Conservation (phyloP, 2,113 vertebrate genomes). For the Noctilio leporinus region DNA sequence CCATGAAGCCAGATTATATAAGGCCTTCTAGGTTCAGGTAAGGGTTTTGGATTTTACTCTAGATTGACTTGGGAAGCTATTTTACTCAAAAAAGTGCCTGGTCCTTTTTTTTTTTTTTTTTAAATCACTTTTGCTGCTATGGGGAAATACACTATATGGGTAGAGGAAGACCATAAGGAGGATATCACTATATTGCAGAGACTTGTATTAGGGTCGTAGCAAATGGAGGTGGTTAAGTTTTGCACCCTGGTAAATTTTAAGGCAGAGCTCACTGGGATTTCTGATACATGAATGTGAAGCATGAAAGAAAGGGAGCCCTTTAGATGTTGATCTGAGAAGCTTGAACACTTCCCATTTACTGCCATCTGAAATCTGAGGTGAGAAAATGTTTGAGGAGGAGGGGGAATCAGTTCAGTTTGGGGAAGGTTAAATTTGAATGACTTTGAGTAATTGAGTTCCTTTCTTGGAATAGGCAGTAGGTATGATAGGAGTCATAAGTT, state of each 20-base stretch:
- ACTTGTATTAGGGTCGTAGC: background rate
- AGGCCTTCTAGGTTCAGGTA: background rate
- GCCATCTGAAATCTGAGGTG: background rate
- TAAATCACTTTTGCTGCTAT: background rate
- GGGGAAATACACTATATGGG: background rate
- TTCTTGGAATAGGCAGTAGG: background rate
- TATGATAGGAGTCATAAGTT: background rate
- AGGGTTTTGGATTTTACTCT: background rate
- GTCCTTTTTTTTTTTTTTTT: background rate
- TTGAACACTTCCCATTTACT: background rate
- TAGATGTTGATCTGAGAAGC: background rate
- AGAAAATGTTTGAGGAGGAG: background rate
- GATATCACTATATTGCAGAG: background rate
- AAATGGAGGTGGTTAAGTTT: background rate
- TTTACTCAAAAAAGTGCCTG: background rate
- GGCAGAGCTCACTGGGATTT: background rate
- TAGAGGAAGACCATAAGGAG: background rate
- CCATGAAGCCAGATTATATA: background rate
- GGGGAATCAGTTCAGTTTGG: background rate
- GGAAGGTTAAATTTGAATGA: background rate
- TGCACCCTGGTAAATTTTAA: background rate
- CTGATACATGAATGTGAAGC: background rate
- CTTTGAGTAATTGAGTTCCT: background rate
- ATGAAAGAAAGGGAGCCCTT: background rate
- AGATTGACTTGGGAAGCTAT: background rate